Base-by-base conservation (phyloP, 30 jellyfish, hydroid and myxozoan genomes). In the Turritopsis dohrnii region DNA sequence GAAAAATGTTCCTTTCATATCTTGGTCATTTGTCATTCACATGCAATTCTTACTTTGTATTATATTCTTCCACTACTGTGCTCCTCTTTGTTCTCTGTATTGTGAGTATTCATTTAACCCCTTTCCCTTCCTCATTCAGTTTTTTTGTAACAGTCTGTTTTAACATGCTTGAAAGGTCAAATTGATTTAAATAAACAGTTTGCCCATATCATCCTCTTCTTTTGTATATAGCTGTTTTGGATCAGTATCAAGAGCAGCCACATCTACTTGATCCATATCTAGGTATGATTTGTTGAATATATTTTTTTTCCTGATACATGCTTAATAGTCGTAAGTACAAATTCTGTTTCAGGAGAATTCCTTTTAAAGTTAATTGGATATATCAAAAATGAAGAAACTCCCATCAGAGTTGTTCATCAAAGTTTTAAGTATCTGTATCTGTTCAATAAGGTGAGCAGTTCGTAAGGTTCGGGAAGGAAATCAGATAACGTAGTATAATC, bases 181-280 rank as follows among this genome's bases (percentile, higher is more conserved):
- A n/a, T n/a, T n/a, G n/a, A n/a, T n/a, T n/a, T n/a, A n/a, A n/a
- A n/a, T n/a, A n/a, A n/a, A n/a, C n/a, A n/a, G n/a, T n/a, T n/a
- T n/a, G n/a, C n/a, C n/a, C n/a, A n/a, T n/a, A 13, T 5, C 13
- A 9, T 75, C 17, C 69, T n/a, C 26, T 69, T 25, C 73, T 75
- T 82, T 81, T 66, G 7, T 16, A 71, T 86, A 18, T 27, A 91
- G 97, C n/a, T 52, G 84, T 86, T 18, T 53, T 83, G 80, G 91
- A 87, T 81, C 52, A 79, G 52, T 91, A 91, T 71, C 97, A 91
- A 75, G 97, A 91, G 88, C 96, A 86, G 83, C 97, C 97, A 8
- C 94, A 91, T 84, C 89, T 91, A 23, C 83, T 91, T 83, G 97
- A 91, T 75, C 90, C 94, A 8, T 81, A 82, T 87, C 82, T 91